Conservation (phyloP, 2,888 invertebrate species). For the Trileptium ribeirensis region DNA sequence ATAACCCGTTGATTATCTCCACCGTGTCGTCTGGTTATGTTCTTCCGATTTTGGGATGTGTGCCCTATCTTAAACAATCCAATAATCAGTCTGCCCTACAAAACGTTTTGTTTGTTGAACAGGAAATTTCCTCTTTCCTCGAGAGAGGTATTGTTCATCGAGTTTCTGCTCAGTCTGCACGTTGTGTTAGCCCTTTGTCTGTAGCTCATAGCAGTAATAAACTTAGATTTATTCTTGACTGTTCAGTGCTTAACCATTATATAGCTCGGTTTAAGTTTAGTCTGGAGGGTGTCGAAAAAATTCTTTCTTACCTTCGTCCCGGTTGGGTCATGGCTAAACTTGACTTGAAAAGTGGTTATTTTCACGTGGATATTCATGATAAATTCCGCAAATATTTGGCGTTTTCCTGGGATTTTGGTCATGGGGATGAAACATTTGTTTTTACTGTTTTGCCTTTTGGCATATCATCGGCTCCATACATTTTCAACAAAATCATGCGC, state of each 20-base stretch:
- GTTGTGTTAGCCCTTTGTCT: not conserved
- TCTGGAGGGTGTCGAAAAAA: too few species aligned
- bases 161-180: not conserved
- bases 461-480: not conserved
- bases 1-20: not conserved
- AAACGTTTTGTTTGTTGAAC: not conserved
- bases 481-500: constrained; percentile 9
- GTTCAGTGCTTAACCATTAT: not conserved
- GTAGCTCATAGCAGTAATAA: not conserved
- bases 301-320: not conserved
- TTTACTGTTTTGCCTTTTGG: constrained; percentile 1
- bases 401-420: not conserved
- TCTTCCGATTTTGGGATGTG: not conserved
- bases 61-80: not conserved
- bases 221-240: too few species aligned
- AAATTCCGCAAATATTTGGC: not conserved
- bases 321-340: not conserved
- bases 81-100: not conserved
- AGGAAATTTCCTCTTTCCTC: not conserved
- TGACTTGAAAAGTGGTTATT: not conserved
- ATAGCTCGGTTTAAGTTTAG: too few species aligned
- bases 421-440: not conserved
- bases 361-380: not conserved
- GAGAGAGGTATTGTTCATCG: not conserved
- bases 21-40: not conserved